These are phyloP conservation scores for Nebria ingens DNA, from an alignment of 1,140 invertebrate species.

Conservation along the genomic window DNA sequence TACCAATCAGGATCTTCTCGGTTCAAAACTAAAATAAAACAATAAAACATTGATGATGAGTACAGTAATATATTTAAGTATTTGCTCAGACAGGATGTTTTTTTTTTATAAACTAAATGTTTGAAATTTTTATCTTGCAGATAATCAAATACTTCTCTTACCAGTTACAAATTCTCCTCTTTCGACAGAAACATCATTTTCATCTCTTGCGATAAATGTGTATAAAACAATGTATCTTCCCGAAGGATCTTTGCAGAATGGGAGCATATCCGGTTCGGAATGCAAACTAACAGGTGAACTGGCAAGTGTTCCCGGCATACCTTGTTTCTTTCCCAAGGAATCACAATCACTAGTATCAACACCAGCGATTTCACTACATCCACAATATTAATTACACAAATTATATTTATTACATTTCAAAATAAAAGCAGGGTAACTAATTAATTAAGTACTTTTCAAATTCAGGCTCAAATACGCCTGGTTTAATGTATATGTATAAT, in stretches of 20 bases:
- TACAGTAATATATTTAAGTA: constrained; percentile 2
- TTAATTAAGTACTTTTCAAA: background rate
- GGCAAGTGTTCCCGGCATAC: constrained; percentile 42
- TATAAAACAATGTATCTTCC: constrained; percentile 87
- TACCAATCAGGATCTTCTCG: constrained; percentile 92
- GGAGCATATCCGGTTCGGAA: constrained; percentile 61
- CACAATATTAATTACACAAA: constrained; percentile 3
- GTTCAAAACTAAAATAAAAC: constrained; percentile 68
- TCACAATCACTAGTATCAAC: constrained; percentile 34
- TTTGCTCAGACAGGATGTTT: background rate
- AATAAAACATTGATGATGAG: background rate
- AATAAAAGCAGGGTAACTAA: constrained; percentile 4
- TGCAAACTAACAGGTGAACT: constrained; percentile 47
- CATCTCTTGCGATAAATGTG: constrained; percentile 84
- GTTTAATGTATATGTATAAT: background rate
- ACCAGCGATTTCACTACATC: constrained; percentile 28
- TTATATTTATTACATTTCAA: constrained; percentile 13
- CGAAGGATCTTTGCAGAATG: constrained; percentile 85
- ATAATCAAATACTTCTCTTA: constrained; percentile 15
- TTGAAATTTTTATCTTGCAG: background rate
- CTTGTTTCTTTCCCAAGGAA: constrained; percentile 39
- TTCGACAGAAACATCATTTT: constrained; percentile 90
- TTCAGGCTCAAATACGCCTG: too few species aligned
- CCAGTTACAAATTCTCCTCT: constrained; percentile 84
- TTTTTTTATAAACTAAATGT: background rate